Evolutionary conservation across 2,113 vertebrate genomes (phyloP), one percentile per base, ranked within the genome.

Genomic region (Baryphthengus martii): DNA sequence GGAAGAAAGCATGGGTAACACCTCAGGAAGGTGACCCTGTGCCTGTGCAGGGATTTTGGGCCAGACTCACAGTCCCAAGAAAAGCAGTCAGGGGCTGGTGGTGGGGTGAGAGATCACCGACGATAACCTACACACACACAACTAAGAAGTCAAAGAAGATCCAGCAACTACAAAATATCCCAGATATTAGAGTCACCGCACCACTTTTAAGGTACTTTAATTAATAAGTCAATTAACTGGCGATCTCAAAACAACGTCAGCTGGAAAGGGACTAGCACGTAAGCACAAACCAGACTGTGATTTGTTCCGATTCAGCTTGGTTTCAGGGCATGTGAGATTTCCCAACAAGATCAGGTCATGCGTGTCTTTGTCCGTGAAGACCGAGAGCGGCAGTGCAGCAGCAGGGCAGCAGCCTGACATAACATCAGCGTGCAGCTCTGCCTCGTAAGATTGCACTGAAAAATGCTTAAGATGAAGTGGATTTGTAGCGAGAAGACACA

Each of bases 291-390:
- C 66, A 95, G 90, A 76, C 52, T 1, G 2, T 89, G 83, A 96
- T 86, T 95, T 94, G 67, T 63, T 95, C 81, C 7, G 49, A 45
- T 88, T 94, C 63, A 65, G 23, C 62, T 44, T 79, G 78, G 73
- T 90, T 89, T 95, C 86, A 87, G 78, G 93, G 94, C 95, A 94
- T 91, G 26, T 71, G 72, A 95, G 76, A 77, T 83, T 91, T 93
- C 94, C 85, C 91, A 85, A 55, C 88, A 76, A 83, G 78, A 95
- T 91, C 89, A 93, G 86, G 74, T 77, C 89, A 79, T 67, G 53
- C 6, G 0, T 93, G 84, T 79, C 83, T 82, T 65, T 49, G 56
- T 76, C 77, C 44, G 25, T 62, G 70, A 95, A 92, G 66, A 67
- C 5, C 86, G 84, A 96, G 56, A 90, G 66, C 33, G 77, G 76